Evolutionary conservation across 2,113 vertebrate genomes (phyloP).

Genomic region (Alethe castanea): DNA sequence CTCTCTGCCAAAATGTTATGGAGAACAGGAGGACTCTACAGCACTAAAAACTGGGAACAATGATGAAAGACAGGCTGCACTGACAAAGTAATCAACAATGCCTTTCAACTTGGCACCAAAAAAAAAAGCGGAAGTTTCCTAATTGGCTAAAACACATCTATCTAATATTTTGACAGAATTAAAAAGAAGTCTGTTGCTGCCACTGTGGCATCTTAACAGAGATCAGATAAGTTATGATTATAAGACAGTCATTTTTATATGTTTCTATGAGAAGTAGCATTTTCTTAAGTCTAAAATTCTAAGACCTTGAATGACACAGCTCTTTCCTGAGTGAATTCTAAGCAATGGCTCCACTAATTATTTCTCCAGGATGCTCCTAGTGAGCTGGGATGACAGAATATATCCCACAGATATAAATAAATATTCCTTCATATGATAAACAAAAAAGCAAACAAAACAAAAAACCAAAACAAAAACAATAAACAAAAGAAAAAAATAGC

Average conservation of each 20-base stretch:
- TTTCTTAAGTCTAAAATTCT: not conserved
- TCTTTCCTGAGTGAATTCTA: not conserved
- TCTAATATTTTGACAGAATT: conserved; percentile 18
- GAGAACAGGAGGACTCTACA: not conserved
- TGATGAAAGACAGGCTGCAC: not conserved
- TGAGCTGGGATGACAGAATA: not conserved
- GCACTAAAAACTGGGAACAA: not conserved
- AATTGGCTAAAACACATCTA: conserved; percentile 33
- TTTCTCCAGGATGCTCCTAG: not conserved
- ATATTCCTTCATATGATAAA: not conserved
- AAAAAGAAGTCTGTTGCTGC: not conserved
- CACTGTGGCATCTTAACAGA: not conserved
- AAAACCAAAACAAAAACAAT: not conserved
- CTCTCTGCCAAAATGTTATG: not conserved
- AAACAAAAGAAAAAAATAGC: fast-evolving
- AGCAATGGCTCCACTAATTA: not conserved
- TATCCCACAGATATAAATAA: not conserved
- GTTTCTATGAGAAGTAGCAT: not conserved
- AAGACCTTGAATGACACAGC: not conserved
- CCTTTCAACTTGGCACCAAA: not conserved
- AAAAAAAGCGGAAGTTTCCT: conserved; percentile 22
- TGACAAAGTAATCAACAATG: not conserved
- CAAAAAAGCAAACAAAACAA: no score
- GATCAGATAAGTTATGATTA: not conserved
- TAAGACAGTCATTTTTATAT: not conserved